Conservation (phyloP, 1,140 invertebrate species). For the Glossosoma conforme region DNA sequence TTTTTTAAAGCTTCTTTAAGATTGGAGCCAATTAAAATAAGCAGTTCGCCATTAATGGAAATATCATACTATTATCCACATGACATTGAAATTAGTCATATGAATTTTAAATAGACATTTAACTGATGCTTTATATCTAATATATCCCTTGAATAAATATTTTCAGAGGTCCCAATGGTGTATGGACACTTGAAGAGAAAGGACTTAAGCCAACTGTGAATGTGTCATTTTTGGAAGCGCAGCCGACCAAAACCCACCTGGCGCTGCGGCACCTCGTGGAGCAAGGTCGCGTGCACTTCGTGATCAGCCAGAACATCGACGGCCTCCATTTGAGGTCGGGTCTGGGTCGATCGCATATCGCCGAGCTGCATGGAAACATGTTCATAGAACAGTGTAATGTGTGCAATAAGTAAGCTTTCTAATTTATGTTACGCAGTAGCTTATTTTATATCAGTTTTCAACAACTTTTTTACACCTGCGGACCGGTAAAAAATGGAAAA, state of each 20-base stretch:
- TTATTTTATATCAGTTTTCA: not conserved
- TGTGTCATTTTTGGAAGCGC: constrained; percentile 87
- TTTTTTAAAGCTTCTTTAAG: no score
- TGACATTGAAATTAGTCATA: not conserved
- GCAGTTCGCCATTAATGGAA: no score
- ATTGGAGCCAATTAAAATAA: no score
- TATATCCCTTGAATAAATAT: no score
- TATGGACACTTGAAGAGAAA: constrained; percentile 96
- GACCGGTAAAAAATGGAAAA: no score
- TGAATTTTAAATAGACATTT: constrained; percentile 2
- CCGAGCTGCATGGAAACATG: constrained; percentile 98
- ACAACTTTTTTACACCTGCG: not conserved
- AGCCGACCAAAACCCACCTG: constrained; percentile 93
- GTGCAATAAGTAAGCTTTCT: constrained; percentile 70
- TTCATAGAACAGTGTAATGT: constrained; percentile 91
- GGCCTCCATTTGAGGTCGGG: constrained; percentile 92
- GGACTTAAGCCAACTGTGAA: constrained; percentile 81
- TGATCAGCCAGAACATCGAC: constrained; percentile 98
- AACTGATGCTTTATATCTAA: no score
- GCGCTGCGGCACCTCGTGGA: constrained; percentile 79
- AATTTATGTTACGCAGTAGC: constrained; percentile 1
- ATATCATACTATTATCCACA: no score
- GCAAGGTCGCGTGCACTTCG: constrained; percentile 72
- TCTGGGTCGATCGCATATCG: constrained; percentile 69
- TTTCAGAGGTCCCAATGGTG: constrained; percentile 86